These are phyloP conservation scores for Scylla paramamosain DNA, from an alignment of 1,140 invertebrate genomes.

Conservation along the genomic window DNA sequence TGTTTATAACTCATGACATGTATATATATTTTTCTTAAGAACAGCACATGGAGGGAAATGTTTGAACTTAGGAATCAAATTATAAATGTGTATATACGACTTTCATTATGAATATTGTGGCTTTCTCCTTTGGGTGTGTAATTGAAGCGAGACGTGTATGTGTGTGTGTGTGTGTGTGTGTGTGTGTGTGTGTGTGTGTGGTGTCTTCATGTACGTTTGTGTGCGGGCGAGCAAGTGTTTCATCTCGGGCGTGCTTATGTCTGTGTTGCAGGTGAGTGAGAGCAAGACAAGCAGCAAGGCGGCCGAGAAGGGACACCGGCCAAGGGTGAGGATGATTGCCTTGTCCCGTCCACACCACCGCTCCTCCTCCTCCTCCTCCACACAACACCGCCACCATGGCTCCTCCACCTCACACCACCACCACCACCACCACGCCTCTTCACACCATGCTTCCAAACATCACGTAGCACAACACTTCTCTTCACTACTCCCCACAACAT, in stretches of 20 bases:
- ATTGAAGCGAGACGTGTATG: neutral
- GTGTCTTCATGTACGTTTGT: neutral
- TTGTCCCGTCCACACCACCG: neutral
- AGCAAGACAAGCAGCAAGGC: constrained; percentile 61
- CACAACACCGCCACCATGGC: neutral
- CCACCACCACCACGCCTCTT: neutral
- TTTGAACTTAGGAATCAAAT: too few species aligned
- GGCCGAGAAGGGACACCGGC: constrained; percentile 53
- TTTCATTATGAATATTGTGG: too few species aligned
- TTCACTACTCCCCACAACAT: too few species aligned
- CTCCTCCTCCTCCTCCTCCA: neutral
- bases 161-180: neutral
- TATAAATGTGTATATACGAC: too few species aligned
- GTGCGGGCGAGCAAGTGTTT: neutral
- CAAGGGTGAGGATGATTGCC: constrained; percentile 51
- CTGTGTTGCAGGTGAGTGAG: constrained; percentile 65
- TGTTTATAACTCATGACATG: constrained; percentile 38
- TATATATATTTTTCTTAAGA: constrained; percentile 34
- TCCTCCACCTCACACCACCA: neutral
- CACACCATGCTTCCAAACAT: neutral
- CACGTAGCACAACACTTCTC: neutral
- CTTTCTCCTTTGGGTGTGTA: neutral
- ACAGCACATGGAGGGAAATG: neutral
- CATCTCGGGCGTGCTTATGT: constrained; percentile 49
- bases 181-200: constrained; percentile 1